phyloP scores from a whole-genome alignment of 2,113 vertebrate species.

The Bagarius yarrelli region DNA sequence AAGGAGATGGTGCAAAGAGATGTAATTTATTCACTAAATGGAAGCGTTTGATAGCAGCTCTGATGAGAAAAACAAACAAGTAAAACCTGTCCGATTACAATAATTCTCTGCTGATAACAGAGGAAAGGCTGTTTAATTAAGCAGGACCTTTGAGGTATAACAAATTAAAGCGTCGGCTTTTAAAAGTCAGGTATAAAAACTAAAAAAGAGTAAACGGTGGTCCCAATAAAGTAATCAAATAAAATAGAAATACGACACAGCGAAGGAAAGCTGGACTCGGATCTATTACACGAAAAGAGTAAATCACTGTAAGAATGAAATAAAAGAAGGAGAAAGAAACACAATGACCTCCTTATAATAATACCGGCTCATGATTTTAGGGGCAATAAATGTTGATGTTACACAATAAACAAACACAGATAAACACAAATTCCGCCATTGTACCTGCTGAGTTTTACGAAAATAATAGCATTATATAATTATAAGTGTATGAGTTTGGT shows the following conservation, averaged over 20 bases:
- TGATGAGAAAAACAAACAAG: conserved; percentile 19
- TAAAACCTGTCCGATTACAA: conserved; percentile 35
- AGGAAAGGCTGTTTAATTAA: conserved; percentile 28
- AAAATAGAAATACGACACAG: neutral
- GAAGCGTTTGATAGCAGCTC: conserved; percentile 29
- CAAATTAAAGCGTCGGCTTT: neutral
- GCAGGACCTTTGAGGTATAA: neutral
- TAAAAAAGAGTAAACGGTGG: neutral
- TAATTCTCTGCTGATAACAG: conserved; percentile 14
- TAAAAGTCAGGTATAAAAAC: neutral
- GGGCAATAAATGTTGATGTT: too few species aligned
- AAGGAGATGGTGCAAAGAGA: conserved; percentile 8
- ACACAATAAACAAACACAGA: too few species aligned
- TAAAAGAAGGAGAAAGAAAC: neutral
- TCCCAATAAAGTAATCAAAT: neutral
- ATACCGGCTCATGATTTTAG: neutral
- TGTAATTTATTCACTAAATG: conserved; percentile 40
- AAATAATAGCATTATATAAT: too few species aligned
- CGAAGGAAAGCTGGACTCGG: neutral
- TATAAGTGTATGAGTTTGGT: too few species aligned
- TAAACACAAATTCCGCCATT: too few species aligned
- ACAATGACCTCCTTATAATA: neutral
- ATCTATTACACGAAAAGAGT: neutral
- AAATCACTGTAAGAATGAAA: neutral
- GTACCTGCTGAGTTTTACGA: too few species aligned